Evolutionary conservation across 2,113 vertebrate species (phyloP).

Genomic region (Heloderma charlesbogerti): DNA sequence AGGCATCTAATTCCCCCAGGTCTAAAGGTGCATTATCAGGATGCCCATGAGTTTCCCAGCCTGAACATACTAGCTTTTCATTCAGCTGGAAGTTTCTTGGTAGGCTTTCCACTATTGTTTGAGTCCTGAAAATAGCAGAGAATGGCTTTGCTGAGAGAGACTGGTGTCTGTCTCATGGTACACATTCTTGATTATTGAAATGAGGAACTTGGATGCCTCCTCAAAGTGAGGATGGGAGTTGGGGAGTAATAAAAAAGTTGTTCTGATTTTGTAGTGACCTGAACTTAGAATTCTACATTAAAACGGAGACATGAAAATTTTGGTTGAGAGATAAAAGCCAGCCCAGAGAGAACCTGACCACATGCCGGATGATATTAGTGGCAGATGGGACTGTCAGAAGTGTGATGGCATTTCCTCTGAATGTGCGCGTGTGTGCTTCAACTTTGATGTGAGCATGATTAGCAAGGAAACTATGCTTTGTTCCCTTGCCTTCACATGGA

Average conservation of each 20-base stretch:
- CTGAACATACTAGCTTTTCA: background rate
- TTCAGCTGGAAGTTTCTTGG: background rate
- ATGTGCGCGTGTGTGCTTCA: slow-evolving; percentile 83
- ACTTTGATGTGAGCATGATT: slow-evolving; percentile 90
- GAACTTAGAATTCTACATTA: slow-evolving; percentile 77
- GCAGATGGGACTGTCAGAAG: slow-evolving; percentile 90
- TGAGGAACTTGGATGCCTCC: slow-evolving; percentile 58
- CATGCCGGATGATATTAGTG: slow-evolving; percentile 87
- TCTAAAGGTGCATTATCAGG: background rate
- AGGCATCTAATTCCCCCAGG: background rate
- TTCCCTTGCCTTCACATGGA: slow-evolving; percentile 87
- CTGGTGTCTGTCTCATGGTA: slow-evolving; percentile 9
- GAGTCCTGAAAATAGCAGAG: background rate
- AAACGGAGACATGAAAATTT: slow-evolving; percentile 75
- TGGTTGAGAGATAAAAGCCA: slow-evolving; percentile 77
- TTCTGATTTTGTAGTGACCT: slow-evolving; percentile 69
- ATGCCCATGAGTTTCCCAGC: background rate
- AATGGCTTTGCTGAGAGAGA: background rate
- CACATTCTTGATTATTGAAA: slow-evolving; percentile 34
- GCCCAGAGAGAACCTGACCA: slow-evolving; percentile 81
- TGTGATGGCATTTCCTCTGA: slow-evolving; percentile 90
- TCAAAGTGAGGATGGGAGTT: background rate
- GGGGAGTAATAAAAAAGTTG: slow-evolving; percentile 62
- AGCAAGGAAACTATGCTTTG: slow-evolving; percentile 89
- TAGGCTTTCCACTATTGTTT: background rate